phyloP scores from a whole-genome alignment of 1,140 invertebrate species.

The Palaemon carinicauda region DNA sequence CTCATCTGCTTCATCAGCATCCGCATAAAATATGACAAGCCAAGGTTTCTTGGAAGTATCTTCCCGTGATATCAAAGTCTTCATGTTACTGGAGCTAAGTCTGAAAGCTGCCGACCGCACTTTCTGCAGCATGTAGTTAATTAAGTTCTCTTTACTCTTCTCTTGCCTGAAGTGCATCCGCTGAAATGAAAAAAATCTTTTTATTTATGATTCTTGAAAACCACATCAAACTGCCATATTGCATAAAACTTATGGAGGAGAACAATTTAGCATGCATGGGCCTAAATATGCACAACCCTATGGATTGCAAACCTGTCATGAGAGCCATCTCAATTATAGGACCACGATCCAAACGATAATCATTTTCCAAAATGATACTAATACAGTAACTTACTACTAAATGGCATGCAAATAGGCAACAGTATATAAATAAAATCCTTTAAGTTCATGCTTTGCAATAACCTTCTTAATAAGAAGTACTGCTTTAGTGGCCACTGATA shows the following conservation, averaged over 20 bases:
- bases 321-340: too few species aligned
- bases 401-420: too few species aligned
- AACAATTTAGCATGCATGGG: too few species aligned
- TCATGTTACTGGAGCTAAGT: constrained; percentile 63
- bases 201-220: not conserved
- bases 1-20: constrained; percentile 68
- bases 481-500: too few species aligned
- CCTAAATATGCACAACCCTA: too few species aligned
- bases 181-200: constrained; percentile 61
- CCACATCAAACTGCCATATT: not conserved
- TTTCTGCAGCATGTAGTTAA: constrained; percentile 65
- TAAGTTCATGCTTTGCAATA: too few species aligned
- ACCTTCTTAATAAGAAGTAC: too few species aligned
- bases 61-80: constrained; percentile 27
- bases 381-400: too few species aligned
- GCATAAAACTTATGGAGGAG: not conserved
- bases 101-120: constrained; percentile 62
- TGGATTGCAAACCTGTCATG: too few species aligned
- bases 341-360: too few species aligned
- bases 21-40: constrained; percentile 67
- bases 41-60: constrained; percentile 62
- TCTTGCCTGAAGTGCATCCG: constrained; percentile 65
- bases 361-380: too few species aligned
- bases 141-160: constrained; percentile 63
- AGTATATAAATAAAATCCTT: too few species aligned